Evolutionary conservation across 2,113 vertebrate species (phyloP), one percentile per base, ranked within the genome.

Genomic region (Steatornis caripensis): DNA sequence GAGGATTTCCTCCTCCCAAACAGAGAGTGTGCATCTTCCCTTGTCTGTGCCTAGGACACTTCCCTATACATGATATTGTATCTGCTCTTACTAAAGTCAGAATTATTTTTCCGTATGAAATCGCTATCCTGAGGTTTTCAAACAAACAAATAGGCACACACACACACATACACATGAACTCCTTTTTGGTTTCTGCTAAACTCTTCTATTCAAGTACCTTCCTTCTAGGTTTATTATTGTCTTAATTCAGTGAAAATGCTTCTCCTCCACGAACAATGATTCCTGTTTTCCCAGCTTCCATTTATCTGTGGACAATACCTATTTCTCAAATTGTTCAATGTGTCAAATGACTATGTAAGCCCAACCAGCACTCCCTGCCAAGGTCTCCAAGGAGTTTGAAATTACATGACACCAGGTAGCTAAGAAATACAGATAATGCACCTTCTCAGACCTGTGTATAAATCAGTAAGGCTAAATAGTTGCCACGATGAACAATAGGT

Each of bases 1-100:
- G 15, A 64, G 14, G 75, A 57, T 9, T 75, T 78, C 3, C 23
- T 75, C n/a, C 27, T 45, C 30, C 34, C 22, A 70, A 60, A 57
- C 4, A 60, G 29, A 2, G 11, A 34, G 2, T 19, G 2, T 41
- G 2, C 2, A 34, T 62, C 30, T 51, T 79, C 7, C 9, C 15
- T 77, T 60, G 2, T 29, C 17, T 54, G 5, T 66, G 19, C 10
- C 20, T 53, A 22, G 12, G 17, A 49, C 13, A 61, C 10, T 41
- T 51, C 9, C 11, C 7, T 17, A 53, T 30, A 45, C 5, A 27
- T 19, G 26, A 13, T 54, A 22, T 24, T 84, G 21, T 27, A 84
- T n/a, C 6, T 30, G 5, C 3, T 48, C 2, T 39, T 69, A 30
- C 12, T 55, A 15, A 76, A 69, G 49, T 26, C 9, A 69, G 19